Percentiles rank a stretch among this genome's conserved stretches.
Conservation (phyloP, 2,888 invertebrate genomes). For the Lobophora halterata region DNA sequence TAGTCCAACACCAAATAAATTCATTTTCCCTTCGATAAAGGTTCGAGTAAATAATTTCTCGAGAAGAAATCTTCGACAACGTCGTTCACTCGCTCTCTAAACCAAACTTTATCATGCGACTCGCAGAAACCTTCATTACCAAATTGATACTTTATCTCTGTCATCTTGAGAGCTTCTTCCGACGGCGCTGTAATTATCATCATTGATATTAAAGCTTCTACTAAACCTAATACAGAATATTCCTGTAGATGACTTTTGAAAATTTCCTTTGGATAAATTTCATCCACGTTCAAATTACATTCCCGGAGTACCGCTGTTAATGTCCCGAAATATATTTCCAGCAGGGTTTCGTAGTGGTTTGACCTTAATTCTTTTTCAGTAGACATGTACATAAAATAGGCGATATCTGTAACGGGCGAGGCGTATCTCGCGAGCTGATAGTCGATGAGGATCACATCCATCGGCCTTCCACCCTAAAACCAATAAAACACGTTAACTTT, state of each 20-base stretch:
- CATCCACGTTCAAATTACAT: slow-evolving; percentile 49
- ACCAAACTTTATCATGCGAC: slow-evolving; percentile 40
- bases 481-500: slow-evolving; percentile 25
- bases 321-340: slow-evolving; percentile 58
- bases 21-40: slow-evolving; percentile 40
- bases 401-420: slow-evolving; percentile 59
- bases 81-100: slow-evolving; percentile 57
- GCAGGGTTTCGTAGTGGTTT: slow-evolving; percentile 47
- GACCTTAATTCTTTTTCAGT: slow-evolving; percentile 49
- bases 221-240: slow-evolving; percentile 59
- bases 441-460: slow-evolving; percentile 57
- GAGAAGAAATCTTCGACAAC: slow-evolving; percentile 58
- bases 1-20: slow-evolving; percentile 5
- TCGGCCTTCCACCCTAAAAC: slow-evolving; percentile 54
- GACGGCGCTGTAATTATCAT: slow-evolving; percentile 62
- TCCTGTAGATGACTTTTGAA: slow-evolving; percentile 52
- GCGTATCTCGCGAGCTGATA: slow-evolving; percentile 55
- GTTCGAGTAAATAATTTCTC: slow-evolving; percentile 49
- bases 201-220: slow-evolving; percentile 66
- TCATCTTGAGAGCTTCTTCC: slow-evolving; percentile 59
- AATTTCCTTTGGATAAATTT: slow-evolving; percentile 50
- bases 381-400: slow-evolving; percentile 61
- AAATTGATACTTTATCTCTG: slow-evolving; percentile 53
- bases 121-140: slow-evolving; percentile 40
- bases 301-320: slow-evolving; percentile 55